Evolutionary conservation across 2,113 vertebrate genomes (phyloP), one percentile per base, ranked within the genome.

Genomic region (Poeciliopsis retropinna): DNA sequence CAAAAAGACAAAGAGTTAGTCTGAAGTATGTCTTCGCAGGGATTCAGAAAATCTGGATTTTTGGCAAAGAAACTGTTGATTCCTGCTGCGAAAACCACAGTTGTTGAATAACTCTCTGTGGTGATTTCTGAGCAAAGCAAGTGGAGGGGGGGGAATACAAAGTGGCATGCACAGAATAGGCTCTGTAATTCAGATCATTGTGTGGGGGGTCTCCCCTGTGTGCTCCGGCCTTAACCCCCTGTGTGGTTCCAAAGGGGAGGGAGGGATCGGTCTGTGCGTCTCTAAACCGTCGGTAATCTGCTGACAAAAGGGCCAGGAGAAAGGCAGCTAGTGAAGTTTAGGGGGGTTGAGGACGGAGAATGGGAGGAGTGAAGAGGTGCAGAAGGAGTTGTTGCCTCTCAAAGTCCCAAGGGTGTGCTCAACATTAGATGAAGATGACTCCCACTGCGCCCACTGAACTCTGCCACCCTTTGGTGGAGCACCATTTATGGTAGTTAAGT

Each of bases 281-380:
- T 81, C 73, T 87, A 88, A 93, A 88, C 73, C 78, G 83, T 71
- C 78, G 77, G 73, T 94, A 91, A 94, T 93, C 93, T 87, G 60
- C 76, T 69, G 67, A 91, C 90, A 93, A 93, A 90, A 70, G 84
- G 80, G 29, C 78, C 67, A 32, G 47, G 80, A 85, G 80, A 91
- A 88, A 87, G 91, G 72, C 67, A 62, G 71, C 79, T 47, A 71
- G 69, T 3, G 7, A 78, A 60, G 47, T 47, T 68, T 37, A 3
- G 39, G 63, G 75, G 71, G 71, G 84, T 76, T 74, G 67, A 76
- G 66, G 72, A 82, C 71, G 66, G 80, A 85, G 73, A 89, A 82
- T 76, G 85, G 84, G 85, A 74, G 82, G 84, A 84, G 80, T 79
- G 67, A 78, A 72, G 70, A 85, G 80, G 77, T 80, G 86, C 87